Percentiles rank a stretch among this genome's conserved stretches.
These are phyloP conservation scores for Mastomys natalensis DNA, from an alignment of 2,113 vertebrate species.

Conservation along the genomic window DNA sequence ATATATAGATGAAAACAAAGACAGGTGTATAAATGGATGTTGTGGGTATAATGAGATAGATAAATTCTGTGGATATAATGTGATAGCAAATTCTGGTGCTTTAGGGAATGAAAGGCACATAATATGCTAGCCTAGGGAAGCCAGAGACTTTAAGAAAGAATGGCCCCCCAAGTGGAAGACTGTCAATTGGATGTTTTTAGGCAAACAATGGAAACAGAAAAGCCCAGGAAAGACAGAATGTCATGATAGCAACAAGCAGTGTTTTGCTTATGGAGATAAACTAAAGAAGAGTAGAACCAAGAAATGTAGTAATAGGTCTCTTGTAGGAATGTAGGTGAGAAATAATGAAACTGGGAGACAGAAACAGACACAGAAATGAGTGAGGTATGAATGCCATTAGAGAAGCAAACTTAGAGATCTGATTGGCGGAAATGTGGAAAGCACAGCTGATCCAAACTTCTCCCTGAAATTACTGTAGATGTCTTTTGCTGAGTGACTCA, in stretches of 20 bases:
- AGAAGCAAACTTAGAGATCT: not conserved
- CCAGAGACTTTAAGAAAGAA: not conserved
- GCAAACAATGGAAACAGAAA: not conserved
- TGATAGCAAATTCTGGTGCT: not conserved
- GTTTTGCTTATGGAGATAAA: slow-evolving; percentile 23
- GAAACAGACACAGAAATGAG: not conserved
- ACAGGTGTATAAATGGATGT: not conserved
- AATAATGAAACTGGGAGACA: not conserved
- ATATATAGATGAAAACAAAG: too few species aligned
- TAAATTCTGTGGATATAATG: not conserved
- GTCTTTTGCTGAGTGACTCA: not conserved
- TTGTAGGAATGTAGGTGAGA: not conserved
- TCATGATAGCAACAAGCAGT: not conserved
- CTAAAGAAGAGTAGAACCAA: not conserved
- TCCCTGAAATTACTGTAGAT: not conserved
- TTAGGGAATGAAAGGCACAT: not conserved
- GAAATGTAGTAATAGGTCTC: slow-evolving; percentile 22
- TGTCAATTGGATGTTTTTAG: not conserved
- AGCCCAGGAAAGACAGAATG: not conserved
- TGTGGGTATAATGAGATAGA: not conserved
- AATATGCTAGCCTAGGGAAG: not conserved
- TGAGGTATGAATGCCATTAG: not conserved
- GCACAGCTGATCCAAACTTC: not conserved
- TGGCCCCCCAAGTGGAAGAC: not conserved
- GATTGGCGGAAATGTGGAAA: not conserved